phyloP scores from a whole-genome alignment of 2,888 invertebrate genomes.

The Malachius bipustulatus region DNA sequence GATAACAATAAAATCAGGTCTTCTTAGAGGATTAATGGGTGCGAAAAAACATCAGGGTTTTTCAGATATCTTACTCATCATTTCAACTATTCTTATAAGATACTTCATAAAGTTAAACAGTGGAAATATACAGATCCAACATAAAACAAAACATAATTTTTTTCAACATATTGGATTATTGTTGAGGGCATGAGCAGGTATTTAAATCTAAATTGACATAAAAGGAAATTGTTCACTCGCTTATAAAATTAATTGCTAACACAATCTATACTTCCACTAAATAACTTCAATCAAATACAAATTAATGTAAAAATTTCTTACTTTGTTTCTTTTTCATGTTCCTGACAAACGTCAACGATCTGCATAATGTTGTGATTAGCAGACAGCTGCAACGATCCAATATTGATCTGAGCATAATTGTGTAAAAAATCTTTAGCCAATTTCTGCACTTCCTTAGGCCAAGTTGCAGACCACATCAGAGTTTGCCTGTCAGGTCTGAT shows the following conservation, averaged over 20 bases:
- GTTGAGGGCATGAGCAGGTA: too few species aligned
- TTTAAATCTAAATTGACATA: too few species aligned
- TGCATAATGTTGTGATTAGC: conserved; percentile 89
- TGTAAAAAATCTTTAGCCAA: conserved; percentile 86
- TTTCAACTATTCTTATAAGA: too few species aligned
- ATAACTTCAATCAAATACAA: conserved; percentile 9
- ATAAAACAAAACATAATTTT: too few species aligned
- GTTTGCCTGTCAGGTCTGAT: conserved; percentile 91
- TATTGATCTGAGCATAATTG: conserved; percentile 83
- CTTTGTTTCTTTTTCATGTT: conserved; percentile 65
- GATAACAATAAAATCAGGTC: conserved; percentile 19
- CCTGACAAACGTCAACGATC: conserved; percentile 76
- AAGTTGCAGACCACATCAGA: conserved; percentile 99
- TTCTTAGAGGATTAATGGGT: conserved; percentile 21
- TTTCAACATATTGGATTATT: too few species aligned
- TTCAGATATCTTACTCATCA: conserved; percentile 19
- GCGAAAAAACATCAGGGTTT: conserved; percentile 11
- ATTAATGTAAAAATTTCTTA: conserved; percentile 22
- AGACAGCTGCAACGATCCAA: conserved; percentile 75
- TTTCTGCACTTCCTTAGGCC: conserved; percentile 91
- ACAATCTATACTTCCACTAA: too few species aligned
- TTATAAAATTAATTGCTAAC: too few species aligned
- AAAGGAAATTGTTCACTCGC: too few species aligned
- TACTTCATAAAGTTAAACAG: too few species aligned
- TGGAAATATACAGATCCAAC: too few species aligned